Percentiles rank a stretch among this genome's conserved stretches.
phyloP scores from a whole-genome alignment of 1,140 invertebrate genomes.

The Drosophila pectinifera region DNA sequence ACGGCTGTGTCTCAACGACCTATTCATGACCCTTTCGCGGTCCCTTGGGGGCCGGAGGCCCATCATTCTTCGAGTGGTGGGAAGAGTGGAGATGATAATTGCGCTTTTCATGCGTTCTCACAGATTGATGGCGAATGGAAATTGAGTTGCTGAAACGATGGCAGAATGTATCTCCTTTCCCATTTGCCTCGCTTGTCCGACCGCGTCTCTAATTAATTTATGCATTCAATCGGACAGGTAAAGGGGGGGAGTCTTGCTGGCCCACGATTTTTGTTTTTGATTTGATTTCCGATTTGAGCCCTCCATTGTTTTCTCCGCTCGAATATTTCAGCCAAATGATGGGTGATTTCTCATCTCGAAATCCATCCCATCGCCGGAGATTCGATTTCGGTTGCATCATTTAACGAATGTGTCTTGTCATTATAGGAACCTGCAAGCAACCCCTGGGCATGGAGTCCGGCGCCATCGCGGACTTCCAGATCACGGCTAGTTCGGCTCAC shows the following conservation, averaged over 20 bases:
- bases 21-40: conserved; percentile 77
- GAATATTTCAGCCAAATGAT: conserved; percentile 59
- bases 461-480: conserved; percentile 93
- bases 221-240: conserved; percentile 53
- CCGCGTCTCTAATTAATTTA: conserved; percentile 67
- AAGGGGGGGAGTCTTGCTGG: conserved; percentile 32
- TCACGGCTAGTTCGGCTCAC: conserved; percentile 95
- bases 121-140: conserved; percentile 71
- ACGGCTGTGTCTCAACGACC: conserved; percentile 73
- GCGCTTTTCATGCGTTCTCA: conserved; percentile 74
- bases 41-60: conserved; percentile 42
- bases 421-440: conserved; percentile 92
- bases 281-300: conserved; percentile 55
- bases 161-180: conserved; percentile 35
- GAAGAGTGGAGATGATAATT: conserved; percentile 65
- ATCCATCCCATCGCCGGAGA: conserved; percentile 2
- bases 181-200: conserved; percentile 10
- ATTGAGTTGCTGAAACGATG: conserved; percentile 61
- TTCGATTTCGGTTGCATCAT: conserved; percentile 36
- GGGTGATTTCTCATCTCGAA: conserved; percentile 40
- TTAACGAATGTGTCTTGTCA: conserved; percentile 30
- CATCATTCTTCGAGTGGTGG: conserved; percentile 55
- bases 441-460: conserved; percentile 96
- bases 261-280: no score
- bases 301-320: conserved; percentile 26